Base-by-base conservation (phyloP, 1,140 invertebrate species). In the Globodera ellingtonae region DNA sequence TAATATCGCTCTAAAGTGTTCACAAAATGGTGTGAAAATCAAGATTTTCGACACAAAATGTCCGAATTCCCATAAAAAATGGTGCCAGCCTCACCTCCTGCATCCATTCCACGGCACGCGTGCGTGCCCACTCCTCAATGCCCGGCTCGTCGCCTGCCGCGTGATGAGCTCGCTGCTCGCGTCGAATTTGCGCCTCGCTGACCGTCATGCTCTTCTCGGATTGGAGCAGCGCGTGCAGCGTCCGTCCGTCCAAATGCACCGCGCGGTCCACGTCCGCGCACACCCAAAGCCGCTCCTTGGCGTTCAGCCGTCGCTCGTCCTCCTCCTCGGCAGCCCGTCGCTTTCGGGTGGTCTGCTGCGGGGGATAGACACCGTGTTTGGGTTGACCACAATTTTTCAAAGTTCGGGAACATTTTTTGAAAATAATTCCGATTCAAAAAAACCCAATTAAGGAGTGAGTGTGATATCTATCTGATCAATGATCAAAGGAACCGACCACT, bases 221-320 rank as follows among this genome's bases (percentile, higher is more conserved):
- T n/a, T 50, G 46, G 47, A 82, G 52, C 35, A 82, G 59, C 35
- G 35, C 35, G 10, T 50, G 52, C 62, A 82, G 35, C 44, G 82
- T 44, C 44, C 81, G 80, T 15, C 46, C 44, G 71, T 82, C 81
- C 59, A 75, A 75, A 72, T 82, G 81, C 6, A 82, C 50, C 50
- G 81, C 71, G 65, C 78, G 79, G 62, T 82, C 81, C 44, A 82
- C 72, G 65, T 82, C 81, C 48, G 75, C 80, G 66, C 56, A 52
- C 66, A 82, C 80, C 72, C 67, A 82, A 9, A 82, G 35, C 21
- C 80, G 70, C 62, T 70, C 21, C 10, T 35, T 59, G n/a, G 10
- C 48, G 24, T 82, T 82, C 50, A 82, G 24, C 66, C 62, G 75
- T 8, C 67, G 50, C 21, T 79, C 48, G 46, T 65, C 79, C 18